Percentiles rank a stretch among this genome's conserved stretches.
These are phyloP conservation scores for Macrosteles quadrilineatus DNA, from an alignment of 1,140 invertebrate species.

Conservation along the genomic window DNA sequence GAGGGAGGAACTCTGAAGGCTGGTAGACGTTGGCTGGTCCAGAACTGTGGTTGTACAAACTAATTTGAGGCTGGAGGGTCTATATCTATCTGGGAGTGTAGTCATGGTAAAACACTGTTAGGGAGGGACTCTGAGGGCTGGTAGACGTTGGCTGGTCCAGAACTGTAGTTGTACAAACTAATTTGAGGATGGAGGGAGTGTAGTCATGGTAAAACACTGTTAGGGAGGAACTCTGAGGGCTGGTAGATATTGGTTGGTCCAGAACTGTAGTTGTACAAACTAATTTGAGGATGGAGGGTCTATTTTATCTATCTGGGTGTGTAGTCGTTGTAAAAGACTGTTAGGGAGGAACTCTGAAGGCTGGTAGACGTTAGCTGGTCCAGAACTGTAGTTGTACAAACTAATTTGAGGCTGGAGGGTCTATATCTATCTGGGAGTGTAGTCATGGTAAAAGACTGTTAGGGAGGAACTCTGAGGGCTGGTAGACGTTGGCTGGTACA, in stretches of 20 bases:
- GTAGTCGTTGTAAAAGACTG: conserved; percentile 2
- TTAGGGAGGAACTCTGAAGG: neutral
- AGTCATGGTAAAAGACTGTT: neutral
- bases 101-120: neutral
- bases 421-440: neutral
- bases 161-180: neutral
- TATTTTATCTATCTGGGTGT: too few species aligned
- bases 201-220: conserved; percentile 1
- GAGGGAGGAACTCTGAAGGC: neutral
- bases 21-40: neutral
- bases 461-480: neutral
- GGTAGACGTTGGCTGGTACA: neutral
- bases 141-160: neutral
- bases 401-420: too few species aligned
- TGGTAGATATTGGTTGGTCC: neutral
- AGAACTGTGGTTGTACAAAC: neutral
- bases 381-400: too few species aligned
- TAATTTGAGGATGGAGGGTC: too few species aligned
- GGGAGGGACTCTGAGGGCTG: neutral
- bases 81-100: neutral
- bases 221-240: neutral
- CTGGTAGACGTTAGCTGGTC: neutral
- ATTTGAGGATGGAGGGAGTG: neutral
- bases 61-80: neutral
- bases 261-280: too few species aligned